Base-by-base conservation (phyloP, 53 echinoderm and acorn worm species). In the Echinarachnius parma region DNA sequence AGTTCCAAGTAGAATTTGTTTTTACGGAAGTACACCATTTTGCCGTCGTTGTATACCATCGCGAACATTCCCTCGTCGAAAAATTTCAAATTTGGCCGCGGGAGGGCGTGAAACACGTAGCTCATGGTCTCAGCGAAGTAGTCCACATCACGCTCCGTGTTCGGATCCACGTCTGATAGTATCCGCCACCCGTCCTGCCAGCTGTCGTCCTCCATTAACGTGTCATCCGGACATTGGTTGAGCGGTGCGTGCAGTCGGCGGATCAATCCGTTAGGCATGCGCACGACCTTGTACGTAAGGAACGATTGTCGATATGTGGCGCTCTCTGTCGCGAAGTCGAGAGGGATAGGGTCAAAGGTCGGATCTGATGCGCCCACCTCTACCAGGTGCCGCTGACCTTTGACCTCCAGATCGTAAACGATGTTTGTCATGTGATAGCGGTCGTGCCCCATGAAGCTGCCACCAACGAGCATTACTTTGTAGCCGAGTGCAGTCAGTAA, bases 321-420 rank as follows among this genome's bases (percentile, higher is more conserved):
- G 34, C 70, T 69, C 34, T 69, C 70, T 2, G 30, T 4, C 0
- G 1, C 14, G 20, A 69, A 69, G 35, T 69, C 53, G 24, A 69
- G 70, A 4, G 70, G 53, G 16, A 69, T 53, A 4, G 70, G 70
- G 10, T 33, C 1, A n/a, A 69, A 69, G 3, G 70, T 69, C 15
- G 70, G 70, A 53, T 69, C 70, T 2, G 53, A 53, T 34, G 70
- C 70, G 23, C 70, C 70, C 0, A 69, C 70, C 4, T 69, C 54
- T 18, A 69, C 34, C 34, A 69, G 31, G 33, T 69, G 35, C 22
- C 34, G 11, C 10, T 32, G 52, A 69, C 53, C 52, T 31, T 69
- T 53, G 34, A 53, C 34, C 32, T 69, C 70, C 9, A 32, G 53
- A 32, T 69, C 70, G 20, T 25, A 21, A 5, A 69, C 70, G 0